Evolutionary conservation across 1,140 invertebrate species (phyloP), one percentile per base, ranked within the genome.

Genomic region (Tyrophagus putrescentiae): DNA sequence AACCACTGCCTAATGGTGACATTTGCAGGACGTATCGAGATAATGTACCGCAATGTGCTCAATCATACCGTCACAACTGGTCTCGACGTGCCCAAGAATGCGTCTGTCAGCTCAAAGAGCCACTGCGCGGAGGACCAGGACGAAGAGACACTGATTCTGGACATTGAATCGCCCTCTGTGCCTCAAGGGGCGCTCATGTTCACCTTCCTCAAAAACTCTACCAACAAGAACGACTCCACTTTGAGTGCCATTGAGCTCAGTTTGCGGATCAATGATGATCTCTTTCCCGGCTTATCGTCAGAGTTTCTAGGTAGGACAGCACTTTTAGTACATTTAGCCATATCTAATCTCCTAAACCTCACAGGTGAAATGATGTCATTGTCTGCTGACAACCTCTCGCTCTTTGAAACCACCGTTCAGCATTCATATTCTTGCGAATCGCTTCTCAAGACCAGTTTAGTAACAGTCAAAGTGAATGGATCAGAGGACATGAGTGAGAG

Each of bases 241-340:
- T 25, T 48, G 9, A 13, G 31, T 48, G 7, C 7, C 9, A 21
- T 48, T 7, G 7, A 48, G 21, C 7, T 48, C 21, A 48, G 7
- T 7, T 21, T 48, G 7, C 45, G 9, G 7, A 18, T 48, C 9
- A 48, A 7, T 21, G 45, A 48, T 25, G 7, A 48, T 7, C 45
- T 48, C 23, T 48, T 48, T 21, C 45, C 45, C 31, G 45, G 45
- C 7, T 25, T 48, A 48, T 48, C 45, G 9, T 48, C 45, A 9
- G 31, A 48, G 45, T 48, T 9, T 7, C 7, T 48, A 6, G 45
- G 45, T 48, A 48, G n/a, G n/a, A 48, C 18, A 25, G 7, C 13
- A 39, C 13, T 39, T 39, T 39, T 13, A 39, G 36, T 39, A 48
- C 7, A 21, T 48, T 48, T 7, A 29, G 23, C 21, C 7, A 7